Percentiles rank a stretch among this genome's conserved stretches.
phyloP scores from a whole-genome alignment of 2,888 invertebrate species.

The Cremastobaeus sp. region DNA sequence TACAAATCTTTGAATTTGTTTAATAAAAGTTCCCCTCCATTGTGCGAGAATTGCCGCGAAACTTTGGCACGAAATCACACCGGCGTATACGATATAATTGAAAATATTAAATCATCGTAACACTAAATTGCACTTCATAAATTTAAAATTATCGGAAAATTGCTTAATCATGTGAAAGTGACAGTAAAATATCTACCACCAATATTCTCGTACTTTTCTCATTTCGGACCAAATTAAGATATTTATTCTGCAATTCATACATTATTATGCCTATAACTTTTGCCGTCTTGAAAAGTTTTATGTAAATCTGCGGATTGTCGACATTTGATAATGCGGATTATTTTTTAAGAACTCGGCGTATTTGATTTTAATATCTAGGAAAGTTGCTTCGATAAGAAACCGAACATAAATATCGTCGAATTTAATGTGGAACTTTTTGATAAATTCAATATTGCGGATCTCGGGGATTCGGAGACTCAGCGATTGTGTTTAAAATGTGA shows the following conservation, averaged over 20 bases:
- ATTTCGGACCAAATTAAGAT: not conserved
- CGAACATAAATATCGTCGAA: not conserved
- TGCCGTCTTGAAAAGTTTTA: not conserved
- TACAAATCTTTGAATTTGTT: not conserved
- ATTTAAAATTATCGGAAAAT: not conserved
- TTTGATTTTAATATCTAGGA: slow-evolving; percentile 7
- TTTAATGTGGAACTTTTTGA: slow-evolving; percentile 3
- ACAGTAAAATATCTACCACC: not conserved
- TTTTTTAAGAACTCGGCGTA: slow-evolving; percentile 7
- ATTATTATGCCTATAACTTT: slow-evolving; percentile 7
- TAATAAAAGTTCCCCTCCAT: not conserved
- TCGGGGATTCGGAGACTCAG: not conserved
- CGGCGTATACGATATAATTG: too few relatives aligned
- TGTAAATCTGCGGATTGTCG: not conserved
- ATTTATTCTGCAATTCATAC: not conserved
- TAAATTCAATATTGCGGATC: slow-evolving; percentile 4
- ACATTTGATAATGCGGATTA: not conserved
- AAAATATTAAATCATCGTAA: too few relatives aligned
- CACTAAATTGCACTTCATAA: too few relatives aligned
- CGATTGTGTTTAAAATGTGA: not conserved
- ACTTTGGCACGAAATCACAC: too few relatives aligned
- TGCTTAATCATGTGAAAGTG: not conserved
- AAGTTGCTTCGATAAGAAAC: slow-evolving; percentile 4
- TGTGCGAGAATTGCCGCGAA: too few relatives aligned
- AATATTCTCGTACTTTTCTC: not conserved